Evolutionary conservation across 2,113 vertebrate species (phyloP).

Genomic region (Oplegnathus fasciatus): DNA sequence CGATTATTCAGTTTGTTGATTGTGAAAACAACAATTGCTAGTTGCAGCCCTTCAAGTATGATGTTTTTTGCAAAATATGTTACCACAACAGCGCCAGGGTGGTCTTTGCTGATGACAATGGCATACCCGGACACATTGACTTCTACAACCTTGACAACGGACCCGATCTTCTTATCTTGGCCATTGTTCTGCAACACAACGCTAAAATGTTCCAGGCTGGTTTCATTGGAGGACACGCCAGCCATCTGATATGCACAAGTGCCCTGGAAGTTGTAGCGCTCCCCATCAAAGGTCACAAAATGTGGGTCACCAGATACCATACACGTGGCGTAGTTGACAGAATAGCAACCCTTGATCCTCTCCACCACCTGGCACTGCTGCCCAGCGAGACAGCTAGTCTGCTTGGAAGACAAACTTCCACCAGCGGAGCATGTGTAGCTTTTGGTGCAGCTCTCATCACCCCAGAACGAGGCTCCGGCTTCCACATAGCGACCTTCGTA

Average conservation of each 20-base stretch:
- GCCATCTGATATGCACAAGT: slow-evolving; percentile 83
- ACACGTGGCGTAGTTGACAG: slow-evolving; percentile 67
- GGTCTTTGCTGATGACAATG: slow-evolving; percentile 59
- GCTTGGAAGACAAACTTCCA: slow-evolving; percentile 43
- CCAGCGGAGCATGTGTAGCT: slow-evolving; percentile 61
- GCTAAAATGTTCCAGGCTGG: slow-evolving; percentile 77
- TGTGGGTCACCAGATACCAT: slow-evolving; percentile 80
- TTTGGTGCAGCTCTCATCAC: slow-evolving; percentile 59
- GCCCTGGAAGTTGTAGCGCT: slow-evolving; percentile 83
- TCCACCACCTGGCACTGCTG: slow-evolving; percentile 71
- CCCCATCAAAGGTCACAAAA: slow-evolving; percentile 82
- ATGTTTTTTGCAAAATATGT: not conserved
- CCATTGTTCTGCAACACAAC: slow-evolving; percentile 82
- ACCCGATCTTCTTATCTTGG: slow-evolving; percentile 41
- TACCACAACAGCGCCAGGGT: slow-evolving; percentile 57
- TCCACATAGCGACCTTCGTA: slow-evolving; percentile 53
- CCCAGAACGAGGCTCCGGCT: slow-evolving; percentile 73
- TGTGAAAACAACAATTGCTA: no score
- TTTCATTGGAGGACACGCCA: slow-evolving; percentile 56
- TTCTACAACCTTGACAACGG: slow-evolving; percentile 70
- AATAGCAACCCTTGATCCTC: slow-evolving; percentile 64
- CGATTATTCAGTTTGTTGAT: not conserved
- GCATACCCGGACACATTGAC: slow-evolving; percentile 79
- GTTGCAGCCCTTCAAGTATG: not conserved
- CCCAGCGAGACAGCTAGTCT: slow-evolving; percentile 42